These are phyloP conservation scores for Callithrix jacchus DNA, from an alignment of 2,113 vertebrate genomes.

Conservation along the genomic window DNA sequence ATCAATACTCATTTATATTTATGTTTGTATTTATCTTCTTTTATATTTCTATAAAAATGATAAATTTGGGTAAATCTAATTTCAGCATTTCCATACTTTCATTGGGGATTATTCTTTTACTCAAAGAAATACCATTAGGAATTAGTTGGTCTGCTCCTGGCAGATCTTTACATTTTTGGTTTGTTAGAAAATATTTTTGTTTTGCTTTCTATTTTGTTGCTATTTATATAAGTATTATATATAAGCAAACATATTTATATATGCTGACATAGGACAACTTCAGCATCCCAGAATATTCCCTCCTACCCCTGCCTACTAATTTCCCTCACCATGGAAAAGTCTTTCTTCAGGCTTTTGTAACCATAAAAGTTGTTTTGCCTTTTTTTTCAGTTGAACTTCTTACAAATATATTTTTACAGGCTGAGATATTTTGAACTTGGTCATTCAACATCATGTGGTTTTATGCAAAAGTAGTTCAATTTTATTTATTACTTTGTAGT, in stretches of 20 bases:
- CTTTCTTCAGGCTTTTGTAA: not conserved
- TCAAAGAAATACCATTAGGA: not conserved
- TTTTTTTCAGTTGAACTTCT: not conserved
- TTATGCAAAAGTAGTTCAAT: not conserved
- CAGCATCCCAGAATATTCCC: not conserved
- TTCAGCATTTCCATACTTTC: not conserved
- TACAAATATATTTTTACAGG: not conserved
- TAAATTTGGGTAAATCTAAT: not conserved
- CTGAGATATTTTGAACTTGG: not conserved
- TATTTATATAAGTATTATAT: not conserved
- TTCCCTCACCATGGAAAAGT: not conserved
- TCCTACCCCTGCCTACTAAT: not conserved
- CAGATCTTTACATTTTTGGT: not conserved
- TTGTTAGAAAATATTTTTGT: not conserved
- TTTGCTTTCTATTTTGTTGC: not conserved
- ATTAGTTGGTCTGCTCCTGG: not conserved
- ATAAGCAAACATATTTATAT: not conserved
- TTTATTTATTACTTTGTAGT: not conserved
- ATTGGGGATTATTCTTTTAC: not conserved
- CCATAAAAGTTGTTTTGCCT: not conserved
- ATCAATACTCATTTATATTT: not conserved
- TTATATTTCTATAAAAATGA: too few relatives aligned
- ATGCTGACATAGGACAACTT: not conserved
- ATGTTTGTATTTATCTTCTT: not conserved
- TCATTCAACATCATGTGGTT: not conserved